phyloP scores from a whole-genome alignment of 92 coral and sea anemone genomes.

The Phenganax marumi region DNA sequence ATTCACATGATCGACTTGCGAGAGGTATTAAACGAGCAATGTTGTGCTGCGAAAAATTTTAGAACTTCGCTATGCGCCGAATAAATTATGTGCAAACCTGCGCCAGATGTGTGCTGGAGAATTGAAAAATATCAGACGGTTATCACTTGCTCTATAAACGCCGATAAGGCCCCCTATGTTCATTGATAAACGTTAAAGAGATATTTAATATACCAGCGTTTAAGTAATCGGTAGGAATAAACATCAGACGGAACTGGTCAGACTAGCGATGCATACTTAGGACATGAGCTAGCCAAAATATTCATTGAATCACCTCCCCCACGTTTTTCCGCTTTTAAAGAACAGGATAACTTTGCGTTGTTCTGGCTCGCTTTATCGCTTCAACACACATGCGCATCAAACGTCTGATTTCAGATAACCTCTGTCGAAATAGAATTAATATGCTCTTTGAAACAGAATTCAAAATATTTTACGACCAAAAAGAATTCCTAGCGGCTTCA shows the following conservation, averaged over 20 bases:
- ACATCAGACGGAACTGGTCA: conserved; percentile 8
- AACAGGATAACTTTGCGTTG: not conserved
- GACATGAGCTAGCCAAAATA: not conserved
- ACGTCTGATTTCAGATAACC: conserved; percentile 14
- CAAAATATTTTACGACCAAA: not conserved
- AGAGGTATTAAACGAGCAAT: conserved; percentile 4
- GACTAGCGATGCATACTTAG: not conserved
- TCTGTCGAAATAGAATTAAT: conserved; percentile 16
- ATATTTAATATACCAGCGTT: not conserved
- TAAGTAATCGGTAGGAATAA: not conserved
- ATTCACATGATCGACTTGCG: not conserved
- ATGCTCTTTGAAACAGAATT: conserved; percentile 3
- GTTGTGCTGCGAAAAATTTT: not conserved
- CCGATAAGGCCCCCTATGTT: conserved; percentile 18
- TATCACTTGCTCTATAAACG: conserved; percentile 27
- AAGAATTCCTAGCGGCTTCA: not conserved
- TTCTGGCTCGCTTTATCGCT: not conserved
- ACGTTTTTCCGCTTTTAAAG: conserved; percentile 17
- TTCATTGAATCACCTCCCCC: not conserved
- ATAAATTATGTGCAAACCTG: conserved; percentile 1
- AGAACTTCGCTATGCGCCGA: not conserved
- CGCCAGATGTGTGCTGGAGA: conserved; percentile 16
- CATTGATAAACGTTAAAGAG: not conserved
- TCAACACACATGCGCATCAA: conserved; percentile 8
- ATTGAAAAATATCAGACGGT: conserved; percentile 4